Conservation (phyloP, 2,888 invertebrate genomes). For the Blastobasis adustella region DNA sequence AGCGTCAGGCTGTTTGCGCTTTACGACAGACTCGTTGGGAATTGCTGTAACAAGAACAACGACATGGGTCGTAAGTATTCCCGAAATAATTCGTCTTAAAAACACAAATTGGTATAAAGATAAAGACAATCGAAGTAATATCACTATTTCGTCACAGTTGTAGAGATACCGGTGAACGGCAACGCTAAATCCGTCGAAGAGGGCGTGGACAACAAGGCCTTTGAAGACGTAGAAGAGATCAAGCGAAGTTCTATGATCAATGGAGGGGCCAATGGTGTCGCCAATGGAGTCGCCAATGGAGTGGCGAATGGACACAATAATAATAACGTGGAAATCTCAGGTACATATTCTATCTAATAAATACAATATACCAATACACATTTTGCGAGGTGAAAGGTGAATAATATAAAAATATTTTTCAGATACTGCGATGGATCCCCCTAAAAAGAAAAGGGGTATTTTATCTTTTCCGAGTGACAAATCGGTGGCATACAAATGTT, state of each 20-base stretch:
- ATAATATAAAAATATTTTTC: conserved; percentile 1
- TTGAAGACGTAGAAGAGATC: conserved; percentile 18
- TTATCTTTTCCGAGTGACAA: conserved; percentile 59
- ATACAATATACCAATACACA: too few species aligned
- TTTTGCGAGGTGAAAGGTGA: too few species aligned
- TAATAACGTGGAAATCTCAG: not conserved
- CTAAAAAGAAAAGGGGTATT: conserved; percentile 39
- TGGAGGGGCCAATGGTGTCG: conserved; percentile 23
- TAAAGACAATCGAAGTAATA: too few species aligned
- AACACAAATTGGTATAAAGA: too few species aligned
- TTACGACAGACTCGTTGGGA: conserved; percentile 27
- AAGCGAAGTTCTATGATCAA: conserved; percentile 17
- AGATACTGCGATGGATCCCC: conserved; percentile 16
- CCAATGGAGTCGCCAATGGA: conserved; percentile 21
- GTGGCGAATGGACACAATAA: not conserved
- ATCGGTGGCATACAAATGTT: conserved; percentile 44
- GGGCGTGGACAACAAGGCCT: conserved; percentile 46
- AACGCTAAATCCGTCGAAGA: conserved; percentile 37
- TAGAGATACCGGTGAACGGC: conserved; percentile 11
- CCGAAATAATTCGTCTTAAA: too few species aligned
- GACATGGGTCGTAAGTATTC: too few species aligned
- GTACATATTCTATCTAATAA: not conserved
- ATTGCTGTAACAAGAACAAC: not conserved
- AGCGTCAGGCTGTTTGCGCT: conserved; percentile 65
- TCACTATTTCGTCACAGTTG: not conserved